phyloP scores from a whole-genome alignment of 2,888 invertebrate species.

The Cordilura impudica region DNA sequence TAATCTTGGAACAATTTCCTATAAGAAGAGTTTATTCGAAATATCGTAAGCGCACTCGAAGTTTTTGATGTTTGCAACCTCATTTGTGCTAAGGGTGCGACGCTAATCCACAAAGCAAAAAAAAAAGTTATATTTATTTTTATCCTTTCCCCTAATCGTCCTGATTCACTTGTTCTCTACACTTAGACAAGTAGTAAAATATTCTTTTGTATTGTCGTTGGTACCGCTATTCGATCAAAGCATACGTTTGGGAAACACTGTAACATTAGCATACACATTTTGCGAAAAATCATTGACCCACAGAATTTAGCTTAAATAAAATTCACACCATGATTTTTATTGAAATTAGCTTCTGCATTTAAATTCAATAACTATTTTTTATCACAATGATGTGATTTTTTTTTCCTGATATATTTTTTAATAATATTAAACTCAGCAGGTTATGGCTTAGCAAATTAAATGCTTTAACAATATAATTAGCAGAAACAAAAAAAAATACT shows the following conservation, averaged over 20 bases:
- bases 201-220: no score
- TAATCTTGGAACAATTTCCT: no score
- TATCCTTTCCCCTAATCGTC: no score
- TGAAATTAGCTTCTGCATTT: constrained; percentile 57
- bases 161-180: no score
- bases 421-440: constrained; percentile 58
- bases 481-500: constrained; percentile 27
- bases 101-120: no score
- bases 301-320: constrained; percentile 12
- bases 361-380: constrained; percentile 44
- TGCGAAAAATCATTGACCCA: constrained; percentile 22
- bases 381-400: constrained; percentile 28
- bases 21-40: no score
- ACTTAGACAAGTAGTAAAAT: no score
- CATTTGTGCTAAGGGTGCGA: no score
- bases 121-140: no score
- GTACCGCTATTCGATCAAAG: no score
- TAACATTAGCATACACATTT: neutral
- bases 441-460: constrained; percentile 62
- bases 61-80: no score
- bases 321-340: constrained; percentile 52
- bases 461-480: constrained; percentile 62
- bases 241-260: neutral
- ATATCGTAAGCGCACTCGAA: no score
- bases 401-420: constrained; percentile 7